Evolutionary conservation across 2,113 vertebrate genomes (phyloP).

Genomic region (Cynopterus brachyotis): DNA sequence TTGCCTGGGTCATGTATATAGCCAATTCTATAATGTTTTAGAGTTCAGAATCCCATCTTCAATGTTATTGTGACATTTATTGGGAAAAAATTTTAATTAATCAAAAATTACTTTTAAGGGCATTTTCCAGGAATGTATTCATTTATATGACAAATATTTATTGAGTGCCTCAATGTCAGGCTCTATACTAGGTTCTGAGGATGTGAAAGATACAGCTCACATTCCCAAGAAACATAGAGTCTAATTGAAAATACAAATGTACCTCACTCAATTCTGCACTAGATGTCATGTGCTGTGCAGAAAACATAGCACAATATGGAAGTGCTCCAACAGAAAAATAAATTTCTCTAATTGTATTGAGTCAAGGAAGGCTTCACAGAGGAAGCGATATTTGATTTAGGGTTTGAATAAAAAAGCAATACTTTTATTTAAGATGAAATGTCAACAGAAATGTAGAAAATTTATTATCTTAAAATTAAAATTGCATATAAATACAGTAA

Average conservation of each 20-base stretch:
- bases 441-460: background rate
- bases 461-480: background rate
- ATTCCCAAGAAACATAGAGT: background rate
- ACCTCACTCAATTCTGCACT: background rate
- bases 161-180: background rate
- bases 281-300: background rate
- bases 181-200: background rate
- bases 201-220: background rate
- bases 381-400: background rate
- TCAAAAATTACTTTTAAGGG: background rate
- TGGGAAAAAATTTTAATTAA: background rate
- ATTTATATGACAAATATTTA: background rate
- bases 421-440: background rate
- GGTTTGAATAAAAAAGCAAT: background rate
- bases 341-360: background rate
- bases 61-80: background rate
- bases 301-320: background rate
- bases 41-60: background rate
- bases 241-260: background rate
- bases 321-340: background rate
- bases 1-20: background rate
- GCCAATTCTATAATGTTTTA: background rate
- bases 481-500: background rate
- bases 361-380: background rate
- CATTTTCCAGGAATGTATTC: background rate